Evolutionary conservation across 2,113 vertebrate genomes (phyloP), one percentile per base, ranked within the genome.

Genomic region (Orycteropus afer): DNA sequence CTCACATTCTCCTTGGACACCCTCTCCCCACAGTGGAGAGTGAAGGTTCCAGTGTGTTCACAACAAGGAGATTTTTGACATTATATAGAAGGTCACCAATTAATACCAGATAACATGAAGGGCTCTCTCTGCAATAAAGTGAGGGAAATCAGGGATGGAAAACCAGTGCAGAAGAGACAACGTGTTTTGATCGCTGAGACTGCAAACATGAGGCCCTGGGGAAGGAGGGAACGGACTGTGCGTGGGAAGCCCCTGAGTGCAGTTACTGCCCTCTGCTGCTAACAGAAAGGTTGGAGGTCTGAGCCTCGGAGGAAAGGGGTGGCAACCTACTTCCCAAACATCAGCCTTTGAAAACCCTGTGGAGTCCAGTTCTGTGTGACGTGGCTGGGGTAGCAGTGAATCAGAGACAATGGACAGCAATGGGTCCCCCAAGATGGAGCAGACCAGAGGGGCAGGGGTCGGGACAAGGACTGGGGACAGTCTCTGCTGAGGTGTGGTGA

Each of bases 21-120:
- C 32, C 22, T 0, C 65, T 17, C 12, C 0, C 53, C 42, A 47
- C 49, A n/a, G 71, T 29, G 20, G 23, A 40, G 27, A 32, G 51
- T 1, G 4, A 74, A 49, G 55, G 57, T 11, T 51, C 49, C 34
- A 0, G 0, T 0, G 4, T 12, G 45, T 12, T 42, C 25, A 20
- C 6, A 22, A 11, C 0, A 15, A 45, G 59, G 71, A 12, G 5
- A 25, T 22, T 2, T 3, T 12, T 79, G 17, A 27, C 45, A 42
- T 2, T 29, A 12, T 1, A 3, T 15, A 11, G 51, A 40, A 77
- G 40, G 42, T 65, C 67, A 82, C 18, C 14, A 40, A 5, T 40
- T 3, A 34, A 45, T 9, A 42, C 22, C 79, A 77, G 57, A 23
- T 40, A 37, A 65, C 51, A 32, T 15, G 10, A 76, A 57, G 45